These are phyloP conservation scores for Pungitius pungitius DNA, from an alignment of 2,113 vertebrate genomes.

Conservation along the genomic window DNA sequence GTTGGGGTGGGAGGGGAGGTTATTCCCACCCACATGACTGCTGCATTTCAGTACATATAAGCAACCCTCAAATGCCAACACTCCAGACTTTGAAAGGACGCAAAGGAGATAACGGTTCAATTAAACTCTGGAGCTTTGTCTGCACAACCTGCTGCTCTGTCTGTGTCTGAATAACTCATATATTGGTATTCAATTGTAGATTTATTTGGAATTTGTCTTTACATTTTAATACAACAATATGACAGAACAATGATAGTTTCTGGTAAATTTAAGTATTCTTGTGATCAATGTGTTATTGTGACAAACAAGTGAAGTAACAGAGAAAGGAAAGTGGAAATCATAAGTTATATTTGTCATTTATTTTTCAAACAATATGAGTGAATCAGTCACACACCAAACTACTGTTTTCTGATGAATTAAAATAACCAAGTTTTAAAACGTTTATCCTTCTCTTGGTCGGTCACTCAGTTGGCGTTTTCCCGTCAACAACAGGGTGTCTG, in stretches of 20 bases:
- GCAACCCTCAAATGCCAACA: neutral
- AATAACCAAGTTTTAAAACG: neutral
- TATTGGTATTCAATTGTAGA: neutral
- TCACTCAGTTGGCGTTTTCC: conserved; percentile 62
- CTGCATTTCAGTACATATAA: conserved; percentile 29
- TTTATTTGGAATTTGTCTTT: neutral
- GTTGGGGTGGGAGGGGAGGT: neutral
- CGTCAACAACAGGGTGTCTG: conserved; percentile 63
- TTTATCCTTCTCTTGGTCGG: neutral
- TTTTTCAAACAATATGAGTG: neutral
- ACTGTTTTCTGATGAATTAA: too few relatives aligned
- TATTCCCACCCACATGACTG: neutral
- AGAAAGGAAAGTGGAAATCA: neutral
- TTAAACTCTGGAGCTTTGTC: conserved; percentile 6
- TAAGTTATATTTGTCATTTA: neutral
- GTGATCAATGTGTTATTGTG: neutral
- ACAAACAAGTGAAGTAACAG: neutral
- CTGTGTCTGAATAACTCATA: neutral
- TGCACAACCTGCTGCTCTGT: neutral
- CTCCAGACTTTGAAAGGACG: conserved; percentile 1
- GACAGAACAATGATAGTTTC: neutral
- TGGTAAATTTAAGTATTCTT: neutral
- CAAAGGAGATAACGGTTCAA: conserved; percentile 11
- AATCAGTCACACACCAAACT: too few relatives aligned
- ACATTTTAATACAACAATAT: neutral